Conservation (phyloP, 2,797 vertebrate species). For the Microctenopoma steveboyesi region DNA sequence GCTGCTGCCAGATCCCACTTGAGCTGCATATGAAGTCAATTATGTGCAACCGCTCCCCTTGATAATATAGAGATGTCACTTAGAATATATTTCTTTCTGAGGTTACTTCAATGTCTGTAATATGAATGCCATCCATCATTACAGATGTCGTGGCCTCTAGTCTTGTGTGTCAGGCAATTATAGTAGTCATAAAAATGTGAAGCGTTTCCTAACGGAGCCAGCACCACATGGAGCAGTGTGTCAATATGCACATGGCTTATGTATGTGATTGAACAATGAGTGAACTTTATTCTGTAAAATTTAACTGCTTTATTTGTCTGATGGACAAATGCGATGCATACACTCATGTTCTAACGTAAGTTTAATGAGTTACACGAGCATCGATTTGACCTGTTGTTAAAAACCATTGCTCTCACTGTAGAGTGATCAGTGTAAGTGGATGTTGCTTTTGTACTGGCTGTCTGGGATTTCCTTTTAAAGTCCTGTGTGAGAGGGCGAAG, state of each 20-base stretch:
- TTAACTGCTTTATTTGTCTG: neutral
- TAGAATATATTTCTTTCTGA: conserved; percentile 68
- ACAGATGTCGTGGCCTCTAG: conserved; percentile 64
- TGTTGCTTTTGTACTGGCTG: conserved; percentile 53
- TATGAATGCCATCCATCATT: conserved; percentile 74
- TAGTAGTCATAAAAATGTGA: conserved; percentile 52
- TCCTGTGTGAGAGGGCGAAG: conserved; percentile 66
- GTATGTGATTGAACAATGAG: neutral
- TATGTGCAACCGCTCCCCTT: conserved; percentile 65
- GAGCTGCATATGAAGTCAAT: conserved; percentile 72
- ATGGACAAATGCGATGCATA: neutral
- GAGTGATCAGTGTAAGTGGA: conserved; percentile 60
- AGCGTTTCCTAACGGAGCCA: conserved; percentile 38
- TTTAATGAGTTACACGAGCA: conserved; percentile 31
- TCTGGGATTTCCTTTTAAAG: conserved; percentile 74
- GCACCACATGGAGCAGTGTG: conserved; percentile 14
- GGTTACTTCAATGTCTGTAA: conserved; percentile 67
- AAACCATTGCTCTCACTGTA: conserved; percentile 64
- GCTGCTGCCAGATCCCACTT: conserved; percentile 67
- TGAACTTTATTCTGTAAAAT: neutral
- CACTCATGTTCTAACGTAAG: neutral
- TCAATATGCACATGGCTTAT: neutral
- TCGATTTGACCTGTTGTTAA: conserved; percentile 53
- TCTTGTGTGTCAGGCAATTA: conserved; percentile 58
- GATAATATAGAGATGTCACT: conserved; percentile 72